Evolutionary conservation across 2,113 vertebrate genomes (phyloP).

Genomic region (Atherinomorus stipes): DNA sequence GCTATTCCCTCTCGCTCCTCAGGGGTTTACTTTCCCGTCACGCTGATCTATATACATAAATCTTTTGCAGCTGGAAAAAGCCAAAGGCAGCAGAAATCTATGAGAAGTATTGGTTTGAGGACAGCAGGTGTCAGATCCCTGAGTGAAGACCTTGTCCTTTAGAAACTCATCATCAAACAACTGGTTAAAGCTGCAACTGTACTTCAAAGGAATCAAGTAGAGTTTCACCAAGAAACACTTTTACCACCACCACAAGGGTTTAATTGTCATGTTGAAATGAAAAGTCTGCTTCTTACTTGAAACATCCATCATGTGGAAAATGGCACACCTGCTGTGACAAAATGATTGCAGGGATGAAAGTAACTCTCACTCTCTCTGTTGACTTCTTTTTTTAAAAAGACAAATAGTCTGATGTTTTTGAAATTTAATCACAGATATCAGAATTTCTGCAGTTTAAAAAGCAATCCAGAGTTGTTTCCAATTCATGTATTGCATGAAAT

Average conservation of each 20-base stretch:
- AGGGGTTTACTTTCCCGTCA: slow-evolving; percentile 8
- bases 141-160: slow-evolving; percentile 33
- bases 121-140: slow-evolving; percentile 6
- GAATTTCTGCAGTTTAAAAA: slow-evolving; percentile 42
- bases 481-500: slow-evolving; percentile 45
- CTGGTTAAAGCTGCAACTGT: slow-evolving; percentile 17
- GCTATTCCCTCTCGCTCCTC: slow-evolving; percentile 1
- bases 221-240: slow-evolving; percentile 26
- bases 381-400: slow-evolving; percentile 38
- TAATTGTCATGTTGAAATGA: slow-evolving; percentile 45
- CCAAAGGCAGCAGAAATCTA: slow-evolving; percentile 17
- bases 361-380: slow-evolving; percentile 26
- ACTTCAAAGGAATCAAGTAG: slow-evolving; percentile 24
- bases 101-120: slow-evolving; percentile 16
- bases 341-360: slow-evolving; percentile 51
- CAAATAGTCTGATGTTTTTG: slow-evolving; percentile 42
- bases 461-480: slow-evolving; percentile 35
- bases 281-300: slow-evolving; percentile 34
- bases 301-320: slow-evolving; percentile 39
- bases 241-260: slow-evolving; percentile 18
- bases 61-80: slow-evolving; percentile 15
- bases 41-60: slow-evolving; percentile 21
- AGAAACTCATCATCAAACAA: slow-evolving; percentile 47
- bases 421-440: slow-evolving; percentile 50
- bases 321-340: slow-evolving; percentile 49